These are phyloP conservation scores for Busseola fusca DNA, from an alignment of 2,888 invertebrate species.

Conservation along the genomic window DNA sequence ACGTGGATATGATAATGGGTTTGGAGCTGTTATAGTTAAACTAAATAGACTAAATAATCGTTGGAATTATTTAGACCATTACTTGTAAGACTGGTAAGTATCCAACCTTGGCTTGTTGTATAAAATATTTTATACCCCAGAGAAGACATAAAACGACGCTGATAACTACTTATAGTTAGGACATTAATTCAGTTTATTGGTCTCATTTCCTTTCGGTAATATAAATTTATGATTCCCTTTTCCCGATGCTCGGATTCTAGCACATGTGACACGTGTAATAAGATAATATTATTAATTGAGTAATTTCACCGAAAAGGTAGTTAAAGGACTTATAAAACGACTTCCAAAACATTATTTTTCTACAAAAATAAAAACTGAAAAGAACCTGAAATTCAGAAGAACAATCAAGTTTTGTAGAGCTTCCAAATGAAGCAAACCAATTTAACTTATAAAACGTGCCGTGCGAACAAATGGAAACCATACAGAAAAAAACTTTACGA, in stretches of 20 bases:
- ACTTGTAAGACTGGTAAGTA: background rate
- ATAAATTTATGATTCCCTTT: slow-evolving; percentile 45
- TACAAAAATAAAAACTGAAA: slow-evolving; percentile 7
- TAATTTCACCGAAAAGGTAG: background rate
- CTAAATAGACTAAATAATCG: background rate
- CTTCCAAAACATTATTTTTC: background rate
- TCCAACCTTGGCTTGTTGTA: slow-evolving; percentile 23
- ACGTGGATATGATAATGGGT: slow-evolving; percentile 23
- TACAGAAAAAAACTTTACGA: slow-evolving; percentile 60
- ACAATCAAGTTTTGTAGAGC: slow-evolving; percentile 5
- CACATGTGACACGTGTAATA: slow-evolving; percentile 1
- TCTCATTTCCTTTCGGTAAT: slow-evolving; percentile 52
- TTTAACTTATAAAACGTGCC: slow-evolving; percentile 49
- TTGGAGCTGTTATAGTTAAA: slow-evolving; percentile 21
- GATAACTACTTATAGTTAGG: slow-evolving; percentile 39
- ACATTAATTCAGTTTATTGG: slow-evolving; percentile 51
- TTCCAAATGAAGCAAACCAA: slow-evolving; percentile 1
- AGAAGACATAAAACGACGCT: slow-evolving; percentile 43
- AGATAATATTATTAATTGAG: background rate
- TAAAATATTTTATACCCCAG: slow-evolving; percentile 43
- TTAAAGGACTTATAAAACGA: background rate
- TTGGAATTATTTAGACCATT: slow-evolving; percentile 7
- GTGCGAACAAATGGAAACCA: slow-evolving; percentile 61
- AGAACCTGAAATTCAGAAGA: background rate
- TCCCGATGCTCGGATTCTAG: slow-evolving; percentile 6